Evolutionary conservation across 1,140 invertebrate genomes (phyloP).

Genomic region (Diorhabda elongata): DNA sequence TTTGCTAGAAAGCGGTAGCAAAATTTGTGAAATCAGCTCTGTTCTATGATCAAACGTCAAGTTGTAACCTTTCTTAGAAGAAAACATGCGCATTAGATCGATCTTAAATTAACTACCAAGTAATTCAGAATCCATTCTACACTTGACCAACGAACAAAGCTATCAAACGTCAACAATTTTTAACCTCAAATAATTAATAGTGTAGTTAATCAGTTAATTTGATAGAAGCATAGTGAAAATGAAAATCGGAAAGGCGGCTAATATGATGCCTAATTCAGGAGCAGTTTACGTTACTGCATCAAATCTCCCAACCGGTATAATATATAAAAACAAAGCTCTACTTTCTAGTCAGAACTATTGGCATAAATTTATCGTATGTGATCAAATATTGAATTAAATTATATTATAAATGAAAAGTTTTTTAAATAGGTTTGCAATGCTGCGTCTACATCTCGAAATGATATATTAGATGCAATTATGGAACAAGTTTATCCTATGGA

Average conservation of each 20-base stretch:
- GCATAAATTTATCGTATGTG: constrained; percentile 41
- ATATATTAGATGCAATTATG: constrained; percentile 50
- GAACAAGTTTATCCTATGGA: constrained; percentile 50
- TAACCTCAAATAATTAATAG: no score
- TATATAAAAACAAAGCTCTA: constrained; percentile 28
- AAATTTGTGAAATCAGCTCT: no score
- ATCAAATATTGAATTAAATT: constrained; percentile 3
- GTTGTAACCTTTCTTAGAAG: no score
- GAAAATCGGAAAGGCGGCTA: neutral
- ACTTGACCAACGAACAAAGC: no score
- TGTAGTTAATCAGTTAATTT: no score
- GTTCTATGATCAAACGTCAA: no score
- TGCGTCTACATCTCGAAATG: constrained; percentile 45
- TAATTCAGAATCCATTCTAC: no score
- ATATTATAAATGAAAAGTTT: constrained; percentile 11
- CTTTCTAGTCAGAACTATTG: constrained; percentile 30
- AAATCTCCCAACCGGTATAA: constrained; percentile 28
- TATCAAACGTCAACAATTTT: no score
- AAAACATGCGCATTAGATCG: no score
- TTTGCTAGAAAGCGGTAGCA: no score
- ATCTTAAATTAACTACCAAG: no score
- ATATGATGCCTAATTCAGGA: constrained; percentile 8
- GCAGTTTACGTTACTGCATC: constrained; percentile 29
- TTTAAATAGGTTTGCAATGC: constrained; percentile 42
- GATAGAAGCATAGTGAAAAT: no score